These are phyloP conservation scores for Acanthis flammea DNA, from an alignment of 2,797 vertebrate genomes.

Conservation along the genomic window DNA sequence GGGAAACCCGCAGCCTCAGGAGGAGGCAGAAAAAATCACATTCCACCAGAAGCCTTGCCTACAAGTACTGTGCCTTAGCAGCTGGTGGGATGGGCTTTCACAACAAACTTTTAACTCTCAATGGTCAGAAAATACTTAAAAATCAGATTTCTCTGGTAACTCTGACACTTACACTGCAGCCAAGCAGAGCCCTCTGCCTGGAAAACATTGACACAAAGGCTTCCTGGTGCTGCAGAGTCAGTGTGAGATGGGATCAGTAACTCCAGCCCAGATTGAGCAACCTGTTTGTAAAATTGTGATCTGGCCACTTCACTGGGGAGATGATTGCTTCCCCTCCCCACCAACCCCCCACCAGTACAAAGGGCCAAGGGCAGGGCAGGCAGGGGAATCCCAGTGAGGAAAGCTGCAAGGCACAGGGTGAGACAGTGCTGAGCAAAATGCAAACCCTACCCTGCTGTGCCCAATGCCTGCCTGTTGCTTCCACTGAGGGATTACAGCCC, in stretches of 20 bases:
- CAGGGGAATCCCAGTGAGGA: background rate
- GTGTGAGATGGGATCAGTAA: background rate
- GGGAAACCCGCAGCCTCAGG: background rate
- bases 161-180: background rate
- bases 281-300: background rate
- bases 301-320: background rate
- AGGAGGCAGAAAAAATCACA: background rate
- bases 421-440: background rate
- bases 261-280: constrained; percentile 32
- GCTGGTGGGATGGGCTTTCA: background rate
- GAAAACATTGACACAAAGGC: background rate
- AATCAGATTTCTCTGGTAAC: background rate
- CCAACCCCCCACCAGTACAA: background rate
- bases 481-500: background rate
- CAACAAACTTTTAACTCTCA: background rate
- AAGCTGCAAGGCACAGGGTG: background rate
- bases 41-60: background rate
- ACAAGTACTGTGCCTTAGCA: background rate
- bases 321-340: background rate
- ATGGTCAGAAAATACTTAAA: background rate
- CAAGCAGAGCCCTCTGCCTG: background rate
- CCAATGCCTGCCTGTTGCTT: background rate
- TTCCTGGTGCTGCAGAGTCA: too few relatives aligned
- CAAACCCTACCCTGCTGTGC: background rate
- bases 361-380: background rate